Conservation (phyloP, 2,113 vertebrate genomes). For the Mobula hypostoma region DNA sequence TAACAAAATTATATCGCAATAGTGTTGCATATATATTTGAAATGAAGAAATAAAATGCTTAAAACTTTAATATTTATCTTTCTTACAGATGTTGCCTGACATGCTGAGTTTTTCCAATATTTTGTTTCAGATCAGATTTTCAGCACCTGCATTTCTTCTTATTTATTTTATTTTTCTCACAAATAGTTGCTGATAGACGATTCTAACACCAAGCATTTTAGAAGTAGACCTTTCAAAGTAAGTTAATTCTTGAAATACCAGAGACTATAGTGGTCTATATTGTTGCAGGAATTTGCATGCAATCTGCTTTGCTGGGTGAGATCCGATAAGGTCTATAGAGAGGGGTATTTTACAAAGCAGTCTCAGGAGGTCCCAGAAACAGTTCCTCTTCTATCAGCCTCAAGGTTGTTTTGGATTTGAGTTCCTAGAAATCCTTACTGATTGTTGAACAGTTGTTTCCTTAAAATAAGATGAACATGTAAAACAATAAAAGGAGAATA, state of each 20-base stretch:
- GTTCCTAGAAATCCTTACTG: background rate
- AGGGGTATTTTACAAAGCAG: no score
- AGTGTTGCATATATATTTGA: no score
- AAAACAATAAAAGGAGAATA: background rate
- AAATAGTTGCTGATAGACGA: background rate
- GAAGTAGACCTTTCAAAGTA: no score
- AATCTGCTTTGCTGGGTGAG: background rate
- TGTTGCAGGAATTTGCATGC: background rate
- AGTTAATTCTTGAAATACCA: no score
- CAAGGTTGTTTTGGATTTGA: background rate
- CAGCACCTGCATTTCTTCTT: no score
- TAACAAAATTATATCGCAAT: background rate
- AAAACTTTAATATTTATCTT: no score
- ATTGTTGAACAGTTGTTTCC: background rate
- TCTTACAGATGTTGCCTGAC: no score
- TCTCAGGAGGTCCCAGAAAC: background rate
- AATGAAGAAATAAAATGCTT: no score
- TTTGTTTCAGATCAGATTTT: no score
- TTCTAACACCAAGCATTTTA: background rate
- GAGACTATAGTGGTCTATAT: no score
- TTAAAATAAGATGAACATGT: background rate
- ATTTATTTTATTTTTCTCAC: background rate
- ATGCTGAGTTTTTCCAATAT: no score
- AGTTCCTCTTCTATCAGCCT: background rate
- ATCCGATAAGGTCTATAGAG: background rate